A percentile compares a stretch with the other conserved stretches of the same genome.
These are phyloP conservation scores for Ptychadena robeensis DNA, from an alignment of 2,797 vertebrate genomes.

Conservation along the genomic window DNA sequence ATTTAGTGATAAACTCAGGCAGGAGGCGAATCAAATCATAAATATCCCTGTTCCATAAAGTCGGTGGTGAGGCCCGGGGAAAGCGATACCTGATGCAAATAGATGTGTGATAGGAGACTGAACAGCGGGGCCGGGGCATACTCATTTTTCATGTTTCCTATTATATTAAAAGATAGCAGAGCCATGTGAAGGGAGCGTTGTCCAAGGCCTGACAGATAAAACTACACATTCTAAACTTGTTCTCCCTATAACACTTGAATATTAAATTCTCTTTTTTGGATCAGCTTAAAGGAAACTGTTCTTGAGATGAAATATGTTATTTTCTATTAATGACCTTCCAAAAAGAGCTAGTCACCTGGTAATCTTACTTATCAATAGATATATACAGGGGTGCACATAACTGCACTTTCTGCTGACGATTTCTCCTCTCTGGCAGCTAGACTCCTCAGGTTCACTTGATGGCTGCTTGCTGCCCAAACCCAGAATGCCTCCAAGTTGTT, in stretches of 20 bases:
- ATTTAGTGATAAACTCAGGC: constrained; percentile 51
- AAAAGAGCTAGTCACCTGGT: no score
- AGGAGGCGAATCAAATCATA: constrained; percentile 42
- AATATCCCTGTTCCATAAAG: constrained; percentile 49
- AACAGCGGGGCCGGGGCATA: background rate
- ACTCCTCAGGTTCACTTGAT: no score
- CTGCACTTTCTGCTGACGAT: no score
- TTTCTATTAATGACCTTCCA: no score
- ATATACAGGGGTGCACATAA: no score
- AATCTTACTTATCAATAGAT: background rate
- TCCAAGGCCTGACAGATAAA: constrained; percentile 22
- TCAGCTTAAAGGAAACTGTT: background rate
- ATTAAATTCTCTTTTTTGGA: no score
- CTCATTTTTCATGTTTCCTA: constrained; percentile 44
- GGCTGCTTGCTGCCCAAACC: no score
- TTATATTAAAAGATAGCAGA: constrained; percentile 30
- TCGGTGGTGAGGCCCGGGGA: constrained; percentile 40
- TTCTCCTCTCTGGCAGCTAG: no score
- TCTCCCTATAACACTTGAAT: background rate
- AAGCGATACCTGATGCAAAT: constrained; percentile 42
- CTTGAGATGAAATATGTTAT: background rate
- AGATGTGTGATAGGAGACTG: constrained; percentile 45
- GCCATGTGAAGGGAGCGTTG: background rate
- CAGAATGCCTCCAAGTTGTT: no score
- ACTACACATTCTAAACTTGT: background rate